These are phyloP conservation scores for Coelinius sp. DNA, from an alignment of 2,888 invertebrate species.

Conservation along the genomic window DNA sequence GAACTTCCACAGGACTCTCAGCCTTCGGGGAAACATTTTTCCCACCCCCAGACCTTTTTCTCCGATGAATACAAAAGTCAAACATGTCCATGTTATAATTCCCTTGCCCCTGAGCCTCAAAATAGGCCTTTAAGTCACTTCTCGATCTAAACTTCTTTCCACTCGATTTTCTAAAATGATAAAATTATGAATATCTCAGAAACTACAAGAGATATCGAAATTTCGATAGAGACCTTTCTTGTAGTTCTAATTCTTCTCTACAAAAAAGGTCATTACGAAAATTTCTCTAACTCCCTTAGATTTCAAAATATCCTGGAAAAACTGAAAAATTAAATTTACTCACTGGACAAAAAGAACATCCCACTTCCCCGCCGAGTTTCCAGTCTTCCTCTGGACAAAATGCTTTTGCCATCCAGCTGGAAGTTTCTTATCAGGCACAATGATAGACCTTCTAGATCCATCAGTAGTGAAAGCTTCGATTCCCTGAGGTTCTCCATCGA, in stretches of 20 bases:
- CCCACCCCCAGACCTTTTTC: slow-evolving; percentile 61
- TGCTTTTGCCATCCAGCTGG: slow-evolving; percentile 86
- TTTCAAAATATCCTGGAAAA: too few relatives aligned
- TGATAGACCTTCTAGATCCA: slow-evolving; percentile 71
- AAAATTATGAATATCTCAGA: slow-evolving; percentile 27
- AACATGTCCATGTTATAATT: slow-evolving; percentile 74
- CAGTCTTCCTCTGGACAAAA: slow-evolving; percentile 79
- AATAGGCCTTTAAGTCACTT: slow-evolving; percentile 73
- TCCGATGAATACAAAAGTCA: slow-evolving; percentile 75
- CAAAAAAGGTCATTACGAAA: too few relatives aligned
- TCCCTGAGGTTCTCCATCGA: slow-evolving; percentile 66
- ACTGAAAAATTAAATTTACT: slow-evolving; percentile 47
- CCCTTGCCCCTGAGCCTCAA: slow-evolving; percentile 69
- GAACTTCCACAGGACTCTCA: slow-evolving; percentile 50
- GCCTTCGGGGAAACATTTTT: slow-evolving; percentile 53
- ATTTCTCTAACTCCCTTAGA: too few relatives aligned
- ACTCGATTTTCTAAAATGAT: slow-evolving; percentile 71
- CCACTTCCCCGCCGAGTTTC: slow-evolving; percentile 85
- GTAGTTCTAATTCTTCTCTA: too few relatives aligned
- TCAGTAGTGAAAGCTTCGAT: slow-evolving; percentile 66
- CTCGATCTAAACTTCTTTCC: slow-evolving; percentile 77
- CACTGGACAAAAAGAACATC: slow-evolving; percentile 82
- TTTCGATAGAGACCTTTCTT: too few relatives aligned
- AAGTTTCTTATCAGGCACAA: slow-evolving; percentile 82
- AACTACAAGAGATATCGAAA: neutral